Percentiles rank a stretch among this genome's conserved stretches.
Conservation (phyloP, 2,888 invertebrate genomes). For the Chymomyza procnemis region DNA sequence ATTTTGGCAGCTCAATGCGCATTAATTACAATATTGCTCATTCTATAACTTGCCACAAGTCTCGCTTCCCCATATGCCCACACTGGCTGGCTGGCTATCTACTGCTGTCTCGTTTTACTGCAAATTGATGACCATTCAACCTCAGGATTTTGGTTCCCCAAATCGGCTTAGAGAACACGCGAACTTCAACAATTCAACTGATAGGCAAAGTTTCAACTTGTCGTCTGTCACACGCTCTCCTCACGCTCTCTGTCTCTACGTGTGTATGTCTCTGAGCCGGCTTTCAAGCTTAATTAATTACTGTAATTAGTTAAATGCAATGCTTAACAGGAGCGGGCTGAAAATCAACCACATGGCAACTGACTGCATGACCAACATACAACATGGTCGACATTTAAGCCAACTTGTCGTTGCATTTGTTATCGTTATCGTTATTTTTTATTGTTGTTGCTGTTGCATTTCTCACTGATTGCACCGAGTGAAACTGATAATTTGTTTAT, state of each 20-base stretch:
- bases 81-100: neutral
- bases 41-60: neutral
- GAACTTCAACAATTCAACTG: neutral
- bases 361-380: neutral
- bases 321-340: neutral
- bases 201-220: neutral
- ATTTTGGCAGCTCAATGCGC: conserved; percentile 27
- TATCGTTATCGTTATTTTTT: conserved; percentile 13
- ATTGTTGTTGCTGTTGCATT: neutral
- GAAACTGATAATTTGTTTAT: conserved; percentile 49
- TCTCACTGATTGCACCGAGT: conserved; percentile 37
- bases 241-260: neutral
- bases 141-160: conserved; percentile 1
- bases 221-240: neutral
- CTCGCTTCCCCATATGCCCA: neutral
- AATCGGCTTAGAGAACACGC: conserved; percentile 19
- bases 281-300: conserved; percentile 18
- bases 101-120: neutral
- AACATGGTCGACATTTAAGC: neutral
- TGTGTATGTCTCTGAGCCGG: neutral
- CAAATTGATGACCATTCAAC: neutral
- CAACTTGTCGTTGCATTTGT: conserved; percentile 4
- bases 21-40: conserved; percentile 30
- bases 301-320: conserved; percentile 20
- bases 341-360: neutral